Conservation (phyloP, 2,888 invertebrate genomes). For the Pseudeuparius sepicola region DNA sequence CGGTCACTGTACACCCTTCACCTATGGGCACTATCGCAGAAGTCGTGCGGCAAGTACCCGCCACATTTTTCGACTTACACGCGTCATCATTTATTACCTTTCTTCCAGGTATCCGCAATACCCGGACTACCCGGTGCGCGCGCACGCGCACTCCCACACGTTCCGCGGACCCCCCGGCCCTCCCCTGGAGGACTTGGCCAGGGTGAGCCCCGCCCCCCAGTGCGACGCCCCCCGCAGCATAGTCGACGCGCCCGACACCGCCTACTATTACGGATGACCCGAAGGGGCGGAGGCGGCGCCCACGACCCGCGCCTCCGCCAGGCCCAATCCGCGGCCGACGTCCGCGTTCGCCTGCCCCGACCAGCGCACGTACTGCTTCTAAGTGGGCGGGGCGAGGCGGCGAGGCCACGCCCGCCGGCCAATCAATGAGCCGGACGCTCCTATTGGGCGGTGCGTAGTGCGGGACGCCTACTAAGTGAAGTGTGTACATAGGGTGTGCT, state of each 20-base stretch:
- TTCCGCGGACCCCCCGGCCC: slow-evolving; percentile 35
- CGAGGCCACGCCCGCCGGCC: too few relatives aligned
- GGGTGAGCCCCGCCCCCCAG: slow-evolving; percentile 41
- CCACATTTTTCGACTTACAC: too few relatives aligned
- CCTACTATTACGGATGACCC: slow-evolving; percentile 70
- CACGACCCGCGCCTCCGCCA: slow-evolving; percentile 16
- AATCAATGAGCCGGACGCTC: too few relatives aligned
- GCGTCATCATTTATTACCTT: too few relatives aligned
- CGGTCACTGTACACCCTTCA: slow-evolving; percentile 44
- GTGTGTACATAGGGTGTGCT: too few relatives aligned
- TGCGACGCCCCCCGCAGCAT: slow-evolving; percentile 50
- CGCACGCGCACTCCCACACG: slow-evolving; percentile 33
- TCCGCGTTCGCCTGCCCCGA: slow-evolving; percentile 35
- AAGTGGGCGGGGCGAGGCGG: too few relatives aligned
- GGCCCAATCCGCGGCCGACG: slow-evolving; percentile 17
- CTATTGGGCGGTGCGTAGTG: too few relatives aligned
- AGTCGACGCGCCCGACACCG: slow-evolving; percentile 54
- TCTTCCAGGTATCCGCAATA: slow-evolving; percentile 19
- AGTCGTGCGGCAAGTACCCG: too few relatives aligned
- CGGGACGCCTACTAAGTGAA: too few relatives aligned
- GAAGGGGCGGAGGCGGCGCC: slow-evolving; percentile 34
- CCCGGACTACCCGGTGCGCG: slow-evolving; percentile 15
- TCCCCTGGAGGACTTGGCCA: slow-evolving; percentile 43
- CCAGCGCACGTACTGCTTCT: slow-evolving; percentile 39
- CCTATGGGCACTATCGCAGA: slow-evolving; percentile 34